A percentile compares a stretch with the other conserved stretches of the same genome.
Conservation (phyloP, 2,888 invertebrate species). For the Cyclophora albipunctata region DNA sequence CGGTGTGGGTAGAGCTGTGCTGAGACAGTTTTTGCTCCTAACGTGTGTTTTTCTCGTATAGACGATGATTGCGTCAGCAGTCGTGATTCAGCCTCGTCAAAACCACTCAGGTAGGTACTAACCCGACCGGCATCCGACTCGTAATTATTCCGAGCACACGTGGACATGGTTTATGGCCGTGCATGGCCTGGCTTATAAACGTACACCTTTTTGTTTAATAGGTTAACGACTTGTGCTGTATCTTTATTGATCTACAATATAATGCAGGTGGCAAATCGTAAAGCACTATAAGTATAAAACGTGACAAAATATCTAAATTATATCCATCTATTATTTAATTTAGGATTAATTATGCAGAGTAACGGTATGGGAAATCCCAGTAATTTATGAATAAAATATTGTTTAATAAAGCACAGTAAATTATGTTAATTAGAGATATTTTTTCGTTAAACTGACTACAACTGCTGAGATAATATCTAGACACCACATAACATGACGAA, state of each 20-base stretch:
- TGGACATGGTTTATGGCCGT: constrained; percentile 58
- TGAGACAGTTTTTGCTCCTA: constrained; percentile 33
- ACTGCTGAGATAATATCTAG: constrained; percentile 7
- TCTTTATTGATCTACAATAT: constrained; percentile 51
- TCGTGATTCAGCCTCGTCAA: constrained; percentile 55
- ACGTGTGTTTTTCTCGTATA: constrained; percentile 31
- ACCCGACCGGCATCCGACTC: constrained; percentile 31
- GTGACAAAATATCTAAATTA: too few relatives aligned
- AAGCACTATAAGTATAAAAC: too few relatives aligned
- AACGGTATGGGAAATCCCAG: too few relatives aligned
- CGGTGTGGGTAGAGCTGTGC: constrained; percentile 4
- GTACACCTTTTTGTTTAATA: constrained; percentile 59
- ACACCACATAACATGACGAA: constrained; percentile 8
- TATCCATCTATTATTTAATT: background rate
- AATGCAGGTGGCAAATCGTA: constrained; percentile 23
- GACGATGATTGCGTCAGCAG: constrained; percentile 45
- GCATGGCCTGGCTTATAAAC: constrained; percentile 55
- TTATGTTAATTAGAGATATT: too few relatives aligned
- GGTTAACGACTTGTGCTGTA: constrained; percentile 56
- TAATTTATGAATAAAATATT: too few relatives aligned
- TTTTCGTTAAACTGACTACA: too few relatives aligned
- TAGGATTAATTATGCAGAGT: background rate
- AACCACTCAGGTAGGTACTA: constrained; percentile 38
- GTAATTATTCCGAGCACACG: constrained; percentile 70
- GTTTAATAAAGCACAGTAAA: too few relatives aligned